Conservation (phyloP, 1,140 invertebrate species). For the Tenebrio molitor region DNA sequence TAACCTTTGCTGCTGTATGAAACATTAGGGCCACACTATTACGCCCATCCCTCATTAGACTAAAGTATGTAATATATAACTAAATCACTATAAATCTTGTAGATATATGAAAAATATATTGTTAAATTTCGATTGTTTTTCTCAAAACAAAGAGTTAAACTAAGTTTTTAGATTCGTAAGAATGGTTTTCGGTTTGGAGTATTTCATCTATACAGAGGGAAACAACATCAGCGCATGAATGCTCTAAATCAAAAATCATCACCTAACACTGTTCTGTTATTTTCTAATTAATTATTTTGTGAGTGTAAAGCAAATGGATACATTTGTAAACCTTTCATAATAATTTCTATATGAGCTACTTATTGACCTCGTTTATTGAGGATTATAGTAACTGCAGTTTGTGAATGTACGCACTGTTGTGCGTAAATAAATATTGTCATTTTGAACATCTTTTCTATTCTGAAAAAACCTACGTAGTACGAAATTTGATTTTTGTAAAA, state of each 20-base stretch:
- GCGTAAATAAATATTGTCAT: constrained; percentile 62
- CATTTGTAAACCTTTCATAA: constrained; percentile 60
- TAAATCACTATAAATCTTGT: constrained; percentile 63
- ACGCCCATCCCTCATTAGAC: constrained; percentile 57
- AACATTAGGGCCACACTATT: constrained; percentile 53
- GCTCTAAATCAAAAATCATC: constrained; percentile 38
- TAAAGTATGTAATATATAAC: constrained; percentile 63
- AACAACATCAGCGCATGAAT: constrained; percentile 7
- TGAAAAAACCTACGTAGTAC: constrained; percentile 24
- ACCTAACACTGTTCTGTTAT: constrained; percentile 35
- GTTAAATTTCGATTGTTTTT: constrained; percentile 64
- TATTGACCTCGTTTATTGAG: constrained; percentile 58
- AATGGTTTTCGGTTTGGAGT: constrained; percentile 30
- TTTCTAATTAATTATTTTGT: constrained; percentile 51
- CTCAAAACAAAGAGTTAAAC: constrained; percentile 52
- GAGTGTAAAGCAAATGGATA: constrained; percentile 55
- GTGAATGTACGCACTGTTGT: constrained; percentile 60
- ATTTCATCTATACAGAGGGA: constrained; percentile 10
- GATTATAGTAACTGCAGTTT: constrained; percentile 59
- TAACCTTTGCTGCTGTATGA: constrained; percentile 52
- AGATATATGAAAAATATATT: constrained; percentile 65
- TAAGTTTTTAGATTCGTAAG: constrained; percentile 38
- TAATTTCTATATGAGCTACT: constrained; percentile 61
- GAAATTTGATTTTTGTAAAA: no score
- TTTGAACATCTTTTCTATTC: constrained; percentile 49